Evolutionary conservation across 2,113 vertebrate genomes (phyloP), one percentile per base, ranked within the genome.

Genomic region (Chaetops frenatus): DNA sequence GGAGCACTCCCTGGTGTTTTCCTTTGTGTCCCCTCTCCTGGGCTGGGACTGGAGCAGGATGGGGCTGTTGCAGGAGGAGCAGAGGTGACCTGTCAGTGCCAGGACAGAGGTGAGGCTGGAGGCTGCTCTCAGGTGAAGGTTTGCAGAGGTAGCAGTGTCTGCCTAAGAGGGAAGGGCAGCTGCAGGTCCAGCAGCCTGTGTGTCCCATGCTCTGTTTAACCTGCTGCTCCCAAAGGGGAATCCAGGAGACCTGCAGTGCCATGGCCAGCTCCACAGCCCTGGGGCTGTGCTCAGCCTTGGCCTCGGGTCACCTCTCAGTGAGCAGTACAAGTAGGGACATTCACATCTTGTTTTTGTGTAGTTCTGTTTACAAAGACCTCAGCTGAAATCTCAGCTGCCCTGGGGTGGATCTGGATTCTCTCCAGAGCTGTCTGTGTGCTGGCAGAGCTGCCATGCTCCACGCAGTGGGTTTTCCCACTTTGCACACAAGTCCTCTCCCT

Each of bases 371-470:
- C 45, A 9, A 31, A 87, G 81, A 54, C 56, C 50, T 73, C 33
- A 23, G 14, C 0, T 54, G 86, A 86, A 89, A 51, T 71, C 65
- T 86, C 22, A 0, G 38, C 87, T 95, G 92, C 92, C 90, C 70
- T 0, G 2, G 44, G 78, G 78, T 87, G 69, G 56, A 61, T 94
- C 81, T 96, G 94, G 86, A 88, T 1, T 3, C 38, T 87, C 73
- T 90, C 93, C 92, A 92, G 87, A 74, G 60, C 83, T 58, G 33
- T 89, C 73, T 84, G 51, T 42, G 58, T 6, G 60, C 93, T 94
- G 95, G 90, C 93, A 89, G 69, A 91, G 84, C 64, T 69, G 54
- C 47, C 3, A 1, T 1, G 13, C 60, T 87, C n/a, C 29, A 47
- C 24, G 0, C 13, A 0, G 27, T 0, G 6, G 44, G 17, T 84